phyloP scores from a whole-genome alignment of 2,113 vertebrate species.

The Pungitius pungitius region DNA sequence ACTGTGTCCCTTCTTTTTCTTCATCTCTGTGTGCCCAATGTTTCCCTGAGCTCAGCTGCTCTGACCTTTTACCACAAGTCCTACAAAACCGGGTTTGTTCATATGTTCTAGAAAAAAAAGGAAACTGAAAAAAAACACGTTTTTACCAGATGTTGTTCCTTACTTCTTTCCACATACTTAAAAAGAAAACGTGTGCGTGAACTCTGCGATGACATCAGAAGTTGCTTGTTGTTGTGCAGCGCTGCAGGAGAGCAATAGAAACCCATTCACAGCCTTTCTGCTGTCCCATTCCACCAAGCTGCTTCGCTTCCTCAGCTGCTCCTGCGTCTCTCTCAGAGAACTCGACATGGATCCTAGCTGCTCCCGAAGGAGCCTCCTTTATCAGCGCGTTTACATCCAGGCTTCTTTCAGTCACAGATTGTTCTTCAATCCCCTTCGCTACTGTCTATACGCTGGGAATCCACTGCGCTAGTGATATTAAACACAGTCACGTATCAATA shows the following conservation, averaged over 20 bases:
- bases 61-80: constrained; percentile 79
- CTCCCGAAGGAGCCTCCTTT: constrained; percentile 37
- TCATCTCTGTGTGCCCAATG: constrained; percentile 75
- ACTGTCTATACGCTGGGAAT: background rate
- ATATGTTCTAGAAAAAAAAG: constrained; percentile 51
- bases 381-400: constrained; percentile 49
- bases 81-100: constrained; percentile 80
- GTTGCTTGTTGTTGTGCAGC: constrained; percentile 63
- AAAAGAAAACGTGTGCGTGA: constrained; percentile 34
- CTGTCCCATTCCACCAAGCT: background rate
- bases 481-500: background rate
- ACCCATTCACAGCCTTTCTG: constrained; percentile 18
- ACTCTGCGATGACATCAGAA: constrained; percentile 64
- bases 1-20: constrained; percentile 43
- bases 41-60: constrained; percentile 80
- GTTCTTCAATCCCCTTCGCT: constrained; percentile 14
- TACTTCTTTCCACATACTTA: constrained; percentile 75
- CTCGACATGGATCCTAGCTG: constrained; percentile 10
- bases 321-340: constrained; percentile 19
- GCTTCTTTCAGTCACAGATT: constrained; percentile 27
- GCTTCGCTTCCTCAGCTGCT: constrained; percentile 23
- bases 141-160: constrained; percentile 77
- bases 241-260: constrained; percentile 48
- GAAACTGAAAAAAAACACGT: constrained; percentile 40
- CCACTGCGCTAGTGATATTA: background rate